Evolutionary conservation across 2,113 vertebrate genomes (phyloP).

Genomic region (Murina feae): DNA sequence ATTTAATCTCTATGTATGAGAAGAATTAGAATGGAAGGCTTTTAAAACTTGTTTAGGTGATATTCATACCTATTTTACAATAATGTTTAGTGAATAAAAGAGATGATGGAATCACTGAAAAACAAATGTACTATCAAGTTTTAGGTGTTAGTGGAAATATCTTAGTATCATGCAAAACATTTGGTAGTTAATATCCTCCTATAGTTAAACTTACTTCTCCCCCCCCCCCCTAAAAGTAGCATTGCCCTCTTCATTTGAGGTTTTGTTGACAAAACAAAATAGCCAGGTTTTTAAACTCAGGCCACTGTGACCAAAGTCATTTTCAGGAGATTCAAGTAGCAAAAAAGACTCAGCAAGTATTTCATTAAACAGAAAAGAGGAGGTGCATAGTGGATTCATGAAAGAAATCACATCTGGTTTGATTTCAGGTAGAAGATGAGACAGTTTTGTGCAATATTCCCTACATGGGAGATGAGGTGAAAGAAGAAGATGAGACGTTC

Average conservation of each 20-base stretch:
- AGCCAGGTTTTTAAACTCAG: background rate
- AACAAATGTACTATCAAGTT: background rate
- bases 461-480: conserved; percentile 98
- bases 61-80: background rate
- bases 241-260: background rate
- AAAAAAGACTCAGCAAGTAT: background rate
- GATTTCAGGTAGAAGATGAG: conserved; percentile 94
- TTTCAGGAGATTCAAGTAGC: background rate
- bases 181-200: background rate
- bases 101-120: background rate
- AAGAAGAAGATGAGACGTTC: conserved; percentile 98
- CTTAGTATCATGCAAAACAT: background rate
- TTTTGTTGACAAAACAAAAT: conserved; percentile 7
- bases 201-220: background rate
- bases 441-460: conserved; percentile 98
- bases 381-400: background rate
- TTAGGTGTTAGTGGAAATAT: background rate
- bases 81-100: background rate
- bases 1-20: background rate
- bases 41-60: conserved; percentile 11
- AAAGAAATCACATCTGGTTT: conserved; percentile 32
- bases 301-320: background rate
- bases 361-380: background rate
- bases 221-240: background rate
- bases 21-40: background rate